Conservation (phyloP, 2,113 vertebrate genomes). For the Bambusicola thoracicus region DNA sequence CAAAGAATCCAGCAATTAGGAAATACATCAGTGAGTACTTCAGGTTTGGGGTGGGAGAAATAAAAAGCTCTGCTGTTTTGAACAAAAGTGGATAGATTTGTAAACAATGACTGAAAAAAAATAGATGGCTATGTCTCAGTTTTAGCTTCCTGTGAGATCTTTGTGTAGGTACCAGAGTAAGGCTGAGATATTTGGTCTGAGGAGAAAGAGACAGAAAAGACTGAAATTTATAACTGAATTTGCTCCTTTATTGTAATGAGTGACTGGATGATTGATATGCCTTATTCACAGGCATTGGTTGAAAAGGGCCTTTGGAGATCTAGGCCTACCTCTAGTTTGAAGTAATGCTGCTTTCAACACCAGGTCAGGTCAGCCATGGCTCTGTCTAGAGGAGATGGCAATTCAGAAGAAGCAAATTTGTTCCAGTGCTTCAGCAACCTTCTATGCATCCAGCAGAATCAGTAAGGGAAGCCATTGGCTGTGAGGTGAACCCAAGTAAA, state of each 20-base stretch:
- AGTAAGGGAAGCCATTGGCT: background rate
- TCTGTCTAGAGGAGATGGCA: background rate
- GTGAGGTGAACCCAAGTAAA: background rate
- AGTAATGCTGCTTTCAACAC: background rate
- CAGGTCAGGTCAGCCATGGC: rapidly evolving
- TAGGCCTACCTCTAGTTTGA: background rate
- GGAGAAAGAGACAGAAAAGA: background rate
- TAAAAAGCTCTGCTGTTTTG: background rate
- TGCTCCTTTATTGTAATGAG: background rate
- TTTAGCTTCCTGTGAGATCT: background rate
- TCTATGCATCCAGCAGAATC: background rate
- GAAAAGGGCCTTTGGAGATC: background rate
- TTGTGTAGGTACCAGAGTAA: background rate
- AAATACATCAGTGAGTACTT: background rate
- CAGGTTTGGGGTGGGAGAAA: rapidly evolving
- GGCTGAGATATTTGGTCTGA: background rate
- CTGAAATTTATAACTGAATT: background rate
- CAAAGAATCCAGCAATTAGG: background rate
- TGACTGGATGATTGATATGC: background rate
- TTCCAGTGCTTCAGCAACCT: background rate
- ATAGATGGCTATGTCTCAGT: background rate
- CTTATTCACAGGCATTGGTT: background rate
- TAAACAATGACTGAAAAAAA: background rate
- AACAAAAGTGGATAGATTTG: background rate
- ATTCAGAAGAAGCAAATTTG: background rate